A percentile compares a stretch with the other conserved stretches of the same genome.
phyloP scores from a whole-genome alignment of 2,113 vertebrate genomes.

The Peromyscus maniculatus region DNA sequence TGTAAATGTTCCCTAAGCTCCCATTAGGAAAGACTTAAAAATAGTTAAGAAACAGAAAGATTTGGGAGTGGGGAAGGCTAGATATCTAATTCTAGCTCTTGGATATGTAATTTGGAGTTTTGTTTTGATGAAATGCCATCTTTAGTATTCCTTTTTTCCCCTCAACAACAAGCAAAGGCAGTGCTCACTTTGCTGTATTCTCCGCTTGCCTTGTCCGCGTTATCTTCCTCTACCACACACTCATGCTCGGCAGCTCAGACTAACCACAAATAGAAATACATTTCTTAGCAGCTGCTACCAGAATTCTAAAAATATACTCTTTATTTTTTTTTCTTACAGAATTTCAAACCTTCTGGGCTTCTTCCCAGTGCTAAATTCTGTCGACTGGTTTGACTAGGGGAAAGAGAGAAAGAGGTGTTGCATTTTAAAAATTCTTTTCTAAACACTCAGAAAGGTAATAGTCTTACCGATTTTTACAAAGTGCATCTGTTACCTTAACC shows the following conservation, averaged over 20 bases:
- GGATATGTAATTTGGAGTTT: slow-evolving; percentile 72
- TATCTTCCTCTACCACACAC: slow-evolving; percentile 73
- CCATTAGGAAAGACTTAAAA: slow-evolving; percentile 42
- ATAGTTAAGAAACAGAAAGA: slow-evolving; percentile 1
- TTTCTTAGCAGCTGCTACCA: slow-evolving; percentile 83
- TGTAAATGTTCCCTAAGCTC: slow-evolving; percentile 19
- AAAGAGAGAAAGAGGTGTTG: slow-evolving; percentile 58
- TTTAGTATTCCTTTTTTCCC: slow-evolving; percentile 72
- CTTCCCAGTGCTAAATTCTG: slow-evolving; percentile 77
- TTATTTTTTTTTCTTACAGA: slow-evolving; percentile 68
- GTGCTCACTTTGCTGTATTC: slow-evolving; percentile 80
- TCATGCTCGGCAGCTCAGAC: slow-evolving; percentile 75
- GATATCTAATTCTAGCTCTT: slow-evolving; percentile 65
- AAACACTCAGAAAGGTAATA: slow-evolving; percentile 58
- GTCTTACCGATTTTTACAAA: slow-evolving; percentile 32
- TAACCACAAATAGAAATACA: slow-evolving; percentile 80
- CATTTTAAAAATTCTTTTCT: slow-evolving; percentile 71
- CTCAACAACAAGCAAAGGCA: slow-evolving; percentile 76
- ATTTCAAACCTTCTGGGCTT: slow-evolving; percentile 83
- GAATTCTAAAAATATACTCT: slow-evolving; percentile 81
- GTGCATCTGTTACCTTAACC: neutral
- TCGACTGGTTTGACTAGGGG: slow-evolving; percentile 67
- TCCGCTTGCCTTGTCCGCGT: slow-evolving; percentile 63
- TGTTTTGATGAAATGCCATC: slow-evolving; percentile 78
- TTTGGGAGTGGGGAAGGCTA: neutral